phyloP scores from a whole-genome alignment of 2,113 vertebrate genomes.

The Talpa occidentalis region DNA sequence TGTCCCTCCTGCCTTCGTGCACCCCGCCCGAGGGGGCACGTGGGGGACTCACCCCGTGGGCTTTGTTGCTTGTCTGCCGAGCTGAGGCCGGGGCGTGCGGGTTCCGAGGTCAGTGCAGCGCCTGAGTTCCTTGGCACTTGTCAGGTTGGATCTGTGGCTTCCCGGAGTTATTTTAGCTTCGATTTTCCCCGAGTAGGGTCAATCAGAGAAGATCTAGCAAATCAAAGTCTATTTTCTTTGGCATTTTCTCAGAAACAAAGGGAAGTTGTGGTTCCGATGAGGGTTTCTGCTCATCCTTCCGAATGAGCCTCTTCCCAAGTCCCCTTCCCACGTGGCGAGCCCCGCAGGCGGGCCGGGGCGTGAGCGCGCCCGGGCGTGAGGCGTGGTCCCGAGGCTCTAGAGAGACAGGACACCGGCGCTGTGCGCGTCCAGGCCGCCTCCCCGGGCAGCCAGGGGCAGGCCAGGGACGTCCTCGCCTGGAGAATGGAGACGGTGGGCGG shows the following conservation, averaged over 20 bases:
- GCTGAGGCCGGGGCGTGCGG: slow-evolving; percentile 16
- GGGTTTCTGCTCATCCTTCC: background rate
- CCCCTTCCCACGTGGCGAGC: too few relatives aligned
- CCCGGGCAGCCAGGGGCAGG: too few relatives aligned
- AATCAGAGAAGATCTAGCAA: slow-evolving; percentile 61
- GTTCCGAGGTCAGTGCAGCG: slow-evolving; percentile 21
- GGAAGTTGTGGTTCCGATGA: background rate
- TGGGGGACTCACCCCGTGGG: background rate
- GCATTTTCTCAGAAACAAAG: slow-evolving; percentile 50
- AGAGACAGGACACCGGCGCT: too few relatives aligned
- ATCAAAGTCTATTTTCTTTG: slow-evolving; percentile 60
- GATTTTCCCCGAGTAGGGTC: slow-evolving; percentile 42
- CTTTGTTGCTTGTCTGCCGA: background rate
- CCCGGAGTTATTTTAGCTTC: slow-evolving; percentile 40
- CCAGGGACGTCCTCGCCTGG: too few relatives aligned
- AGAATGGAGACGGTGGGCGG: too few relatives aligned
- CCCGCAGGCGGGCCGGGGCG: too few relatives aligned
- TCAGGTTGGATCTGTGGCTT: slow-evolving; percentile 54
- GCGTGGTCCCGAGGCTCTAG: too few relatives aligned
- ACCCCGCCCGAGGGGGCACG: background rate
- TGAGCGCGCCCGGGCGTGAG: too few relatives aligned
- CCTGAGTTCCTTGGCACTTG: slow-evolving; percentile 50
- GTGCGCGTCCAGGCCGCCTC: too few relatives aligned
- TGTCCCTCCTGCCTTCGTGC: too few relatives aligned
- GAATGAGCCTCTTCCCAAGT: background rate